These are phyloP conservation scores for Bujurquina vittata DNA, from an alignment of 2,113 vertebrate genomes.

Conservation along the genomic window DNA sequence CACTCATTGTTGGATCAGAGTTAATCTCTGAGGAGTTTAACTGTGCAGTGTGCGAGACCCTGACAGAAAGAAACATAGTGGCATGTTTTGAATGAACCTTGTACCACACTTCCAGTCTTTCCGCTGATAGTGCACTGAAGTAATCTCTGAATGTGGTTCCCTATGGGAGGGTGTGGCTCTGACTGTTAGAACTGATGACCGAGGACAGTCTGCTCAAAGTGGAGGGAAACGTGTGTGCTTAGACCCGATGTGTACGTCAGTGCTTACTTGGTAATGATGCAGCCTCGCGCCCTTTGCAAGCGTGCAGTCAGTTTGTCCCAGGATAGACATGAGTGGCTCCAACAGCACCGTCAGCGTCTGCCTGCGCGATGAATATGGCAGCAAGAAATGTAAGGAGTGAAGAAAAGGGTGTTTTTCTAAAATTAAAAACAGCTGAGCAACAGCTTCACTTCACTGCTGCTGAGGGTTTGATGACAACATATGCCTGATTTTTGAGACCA, in stretches of 20 bases:
- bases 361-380: background rate
- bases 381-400: background rate
- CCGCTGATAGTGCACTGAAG: constrained; percentile 53
- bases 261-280: background rate
- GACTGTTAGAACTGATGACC: constrained; percentile 22
- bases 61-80: background rate
- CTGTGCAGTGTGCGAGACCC: background rate
- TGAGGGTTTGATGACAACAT: background rate
- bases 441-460: background rate
- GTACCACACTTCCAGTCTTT: constrained; percentile 37
- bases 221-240: background rate
- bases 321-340: background rate
- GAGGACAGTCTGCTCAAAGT: constrained; percentile 31
- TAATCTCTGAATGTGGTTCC: constrained; percentile 37
- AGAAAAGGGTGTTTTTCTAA: background rate
- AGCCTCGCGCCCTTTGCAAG: background rate
- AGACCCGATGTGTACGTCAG: constrained; percentile 13
- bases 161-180: constrained; percentile 38
- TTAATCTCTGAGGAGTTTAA: background rate
- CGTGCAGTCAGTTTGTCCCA: background rate
- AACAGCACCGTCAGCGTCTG: background rate
- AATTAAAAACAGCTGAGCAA: background rate
- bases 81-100: constrained; percentile 61
- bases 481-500: background rate
- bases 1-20: background rate